Conservation (phyloP, 2,113 vertebrate genomes). For the Nyctibius bracteatus region DNA sequence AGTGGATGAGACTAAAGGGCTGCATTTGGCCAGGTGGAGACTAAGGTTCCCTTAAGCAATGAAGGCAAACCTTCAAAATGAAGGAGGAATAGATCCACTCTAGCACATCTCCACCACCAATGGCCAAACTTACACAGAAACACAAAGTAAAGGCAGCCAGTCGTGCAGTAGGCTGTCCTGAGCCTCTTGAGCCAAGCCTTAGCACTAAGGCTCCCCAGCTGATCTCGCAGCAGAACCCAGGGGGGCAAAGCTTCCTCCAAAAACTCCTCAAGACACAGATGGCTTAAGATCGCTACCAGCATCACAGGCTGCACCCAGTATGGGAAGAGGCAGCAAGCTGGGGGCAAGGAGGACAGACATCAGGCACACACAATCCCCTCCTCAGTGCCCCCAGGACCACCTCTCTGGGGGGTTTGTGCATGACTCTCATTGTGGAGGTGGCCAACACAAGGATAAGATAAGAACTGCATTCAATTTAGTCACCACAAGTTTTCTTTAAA, state of each 20-base stretch:
- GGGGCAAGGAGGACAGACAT: background rate
- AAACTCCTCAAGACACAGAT: background rate
- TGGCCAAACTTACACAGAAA: background rate
- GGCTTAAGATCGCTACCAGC: background rate
- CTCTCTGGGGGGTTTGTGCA: fast-evolving
- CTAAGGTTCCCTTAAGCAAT: background rate
- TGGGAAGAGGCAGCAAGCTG: background rate
- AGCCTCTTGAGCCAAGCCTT: background rate
- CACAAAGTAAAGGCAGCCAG: background rate
- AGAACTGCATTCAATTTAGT: background rate
- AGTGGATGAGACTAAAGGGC: background rate
- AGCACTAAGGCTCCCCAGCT: background rate
- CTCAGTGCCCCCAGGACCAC: background rate
- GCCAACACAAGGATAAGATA: background rate
- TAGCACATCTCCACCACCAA: background rate
- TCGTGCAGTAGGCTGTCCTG: background rate
- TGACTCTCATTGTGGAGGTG: background rate
- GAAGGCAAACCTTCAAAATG: background rate
- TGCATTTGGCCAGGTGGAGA: background rate
- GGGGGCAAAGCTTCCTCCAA: background rate
- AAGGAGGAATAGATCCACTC: background rate
- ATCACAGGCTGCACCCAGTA: background rate
- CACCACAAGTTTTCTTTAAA: background rate
- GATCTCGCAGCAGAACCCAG: background rate
- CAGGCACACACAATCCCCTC: fast-evolving